Conservation (phyloP, 35 echinoderm and acorn worm genomes). For the Anneissia japonica region DNA sequence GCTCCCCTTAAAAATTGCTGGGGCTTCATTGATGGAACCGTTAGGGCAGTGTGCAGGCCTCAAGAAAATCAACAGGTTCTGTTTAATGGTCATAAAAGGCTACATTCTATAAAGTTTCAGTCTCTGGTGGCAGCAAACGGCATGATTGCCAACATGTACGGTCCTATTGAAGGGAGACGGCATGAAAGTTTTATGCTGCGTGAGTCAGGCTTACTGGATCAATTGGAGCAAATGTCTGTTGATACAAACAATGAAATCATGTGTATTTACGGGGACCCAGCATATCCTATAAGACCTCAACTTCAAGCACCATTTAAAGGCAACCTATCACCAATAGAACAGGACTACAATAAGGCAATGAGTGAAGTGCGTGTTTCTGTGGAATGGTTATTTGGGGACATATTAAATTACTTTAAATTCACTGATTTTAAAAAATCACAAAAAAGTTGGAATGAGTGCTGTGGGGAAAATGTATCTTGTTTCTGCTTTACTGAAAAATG, state of each 20-base stretch:
- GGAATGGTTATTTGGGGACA: not conserved
- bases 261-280: conserved; percentile 2
- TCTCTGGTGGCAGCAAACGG: not conserved
- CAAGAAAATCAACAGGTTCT: not conserved
- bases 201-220: not conserved
- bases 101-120: conserved; percentile 9
- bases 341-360: not conserved
- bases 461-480: not conserved
- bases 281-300: not conserved
- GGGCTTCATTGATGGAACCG: conserved; percentile 36
- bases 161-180: conserved; percentile 4
- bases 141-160: not conserved
- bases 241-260: not conserved
- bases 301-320: not conserved
- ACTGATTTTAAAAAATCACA: not conserved
- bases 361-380: not conserved
- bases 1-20: conserved; percentile 27
- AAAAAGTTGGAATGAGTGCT: not conserved
- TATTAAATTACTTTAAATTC: not conserved
- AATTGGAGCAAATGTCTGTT: not conserved
- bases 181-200: not conserved
- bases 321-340: not conserved
- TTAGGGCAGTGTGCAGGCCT: conserved; percentile 13
- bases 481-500: not conserved
- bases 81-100: conserved; percentile 19